Evolutionary conservation across 2,888 invertebrate genomes (phyloP).

Genomic region (Euzetes globulus): DNA sequence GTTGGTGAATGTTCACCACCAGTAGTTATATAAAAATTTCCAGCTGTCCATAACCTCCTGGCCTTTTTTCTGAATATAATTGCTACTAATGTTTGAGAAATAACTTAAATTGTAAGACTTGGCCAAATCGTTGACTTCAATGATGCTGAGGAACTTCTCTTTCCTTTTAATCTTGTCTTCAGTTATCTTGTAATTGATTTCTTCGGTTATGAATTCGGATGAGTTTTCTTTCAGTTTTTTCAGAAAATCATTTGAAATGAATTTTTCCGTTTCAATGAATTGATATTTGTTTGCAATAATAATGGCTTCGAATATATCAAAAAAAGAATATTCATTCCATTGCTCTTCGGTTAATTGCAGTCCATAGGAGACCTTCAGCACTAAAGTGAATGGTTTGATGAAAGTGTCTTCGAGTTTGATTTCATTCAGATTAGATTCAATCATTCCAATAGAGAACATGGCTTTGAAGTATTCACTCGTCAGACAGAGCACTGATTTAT

Average conservation of each 20-base stretch:
- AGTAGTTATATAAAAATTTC: constrained; percentile 16
- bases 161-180: background rate
- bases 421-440: background rate
- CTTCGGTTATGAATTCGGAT: constrained; percentile 2
- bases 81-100: background rate
- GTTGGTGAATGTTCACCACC: constrained; percentile 4
- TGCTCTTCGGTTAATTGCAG: background rate
- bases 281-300: constrained; percentile 4
- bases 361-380: background rate
- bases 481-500: background rate
- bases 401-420: constrained; percentile 2
- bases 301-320: constrained; percentile 1
- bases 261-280: background rate
- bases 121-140: constrained; percentile 11
- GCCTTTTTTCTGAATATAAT: background rate
- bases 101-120: constrained; percentile 1
- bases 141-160: background rate
- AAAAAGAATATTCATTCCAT: background rate
- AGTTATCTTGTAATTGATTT: background rate
- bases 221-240: background rate
- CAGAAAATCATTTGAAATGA: background rate
- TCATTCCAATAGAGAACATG: background rate
- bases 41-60: constrained; percentile 11
- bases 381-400: background rate
- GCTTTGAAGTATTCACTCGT: constrained; percentile 20